These are phyloP conservation scores for Theristicus caerulescens DNA, from an alignment of 2,113 vertebrate genomes.

Conservation along the genomic window DNA sequence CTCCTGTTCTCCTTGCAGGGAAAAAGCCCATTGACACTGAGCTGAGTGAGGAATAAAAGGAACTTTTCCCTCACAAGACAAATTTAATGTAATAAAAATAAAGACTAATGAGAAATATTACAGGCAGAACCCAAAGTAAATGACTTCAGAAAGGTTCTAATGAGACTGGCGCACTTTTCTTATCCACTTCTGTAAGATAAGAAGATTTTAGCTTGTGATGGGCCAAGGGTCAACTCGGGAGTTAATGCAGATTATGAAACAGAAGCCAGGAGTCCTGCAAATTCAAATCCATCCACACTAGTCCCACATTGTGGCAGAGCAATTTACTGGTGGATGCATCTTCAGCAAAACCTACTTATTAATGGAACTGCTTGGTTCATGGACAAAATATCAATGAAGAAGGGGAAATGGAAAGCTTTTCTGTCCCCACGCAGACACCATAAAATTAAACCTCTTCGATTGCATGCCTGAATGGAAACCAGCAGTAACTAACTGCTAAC, in stretches of 20 bases:
- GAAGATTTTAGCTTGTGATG: neutral
- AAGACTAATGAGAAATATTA: neutral
- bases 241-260: constrained; percentile 23
- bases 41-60: neutral
- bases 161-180: neutral
- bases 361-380: neutral
- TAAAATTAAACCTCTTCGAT: neutral
- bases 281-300: neutral
- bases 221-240: neutral
- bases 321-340: neutral
- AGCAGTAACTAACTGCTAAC: neutral
- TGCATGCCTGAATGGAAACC: neutral
- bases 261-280: neutral
- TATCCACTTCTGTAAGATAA: neutral
- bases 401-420: neutral
- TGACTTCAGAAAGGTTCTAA: neutral
- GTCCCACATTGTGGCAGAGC: neutral
- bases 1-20: neutral
- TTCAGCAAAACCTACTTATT: neutral
- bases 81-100: neutral
- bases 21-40: neutral
- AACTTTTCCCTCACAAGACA: neutral
- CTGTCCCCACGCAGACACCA: neutral
- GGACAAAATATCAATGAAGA: neutral
- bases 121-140: neutral